phyloP scores from a whole-genome alignment of 1,140 invertebrate genomes.

The Patella vulgata region DNA sequence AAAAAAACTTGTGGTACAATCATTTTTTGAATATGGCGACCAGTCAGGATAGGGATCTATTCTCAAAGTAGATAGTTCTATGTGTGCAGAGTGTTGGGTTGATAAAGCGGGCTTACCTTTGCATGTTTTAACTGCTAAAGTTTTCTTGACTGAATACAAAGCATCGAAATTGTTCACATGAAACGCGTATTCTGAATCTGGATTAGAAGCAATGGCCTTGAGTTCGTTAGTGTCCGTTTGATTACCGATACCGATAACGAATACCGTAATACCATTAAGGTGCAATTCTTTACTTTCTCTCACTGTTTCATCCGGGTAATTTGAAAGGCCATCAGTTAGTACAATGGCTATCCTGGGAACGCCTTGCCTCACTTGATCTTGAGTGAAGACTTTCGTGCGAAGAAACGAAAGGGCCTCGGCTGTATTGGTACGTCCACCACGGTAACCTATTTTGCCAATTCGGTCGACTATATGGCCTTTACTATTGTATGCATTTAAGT shows the following conservation, averaged over 20 bases:
- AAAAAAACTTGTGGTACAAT: no score
- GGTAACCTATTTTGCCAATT: slow-evolving; percentile 33
- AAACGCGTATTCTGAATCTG: slow-evolving; percentile 45
- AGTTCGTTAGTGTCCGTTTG: slow-evolving; percentile 42
- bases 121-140: slow-evolving; percentile 47
- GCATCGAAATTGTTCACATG: slow-evolving; percentile 52
- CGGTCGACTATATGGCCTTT: slow-evolving; percentile 25
- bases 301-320: slow-evolving; percentile 19
- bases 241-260: slow-evolving; percentile 43
- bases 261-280: slow-evolving; percentile 26
- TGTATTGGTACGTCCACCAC: slow-evolving; percentile 42
- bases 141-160: slow-evolving; percentile 48
- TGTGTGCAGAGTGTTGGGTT: no score
- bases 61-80: no score
- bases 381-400: slow-evolving; percentile 39
- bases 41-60: no score
- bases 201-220: slow-evolving; percentile 42
- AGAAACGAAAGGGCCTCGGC: slow-evolving; percentile 45
- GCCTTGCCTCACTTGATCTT: background rate
- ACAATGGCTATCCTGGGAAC: slow-evolving; percentile 55
- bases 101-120: slow-evolving; percentile 39
- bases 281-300: background rate
- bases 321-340: slow-evolving; percentile 60
- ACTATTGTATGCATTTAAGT: slow-evolving; percentile 30
- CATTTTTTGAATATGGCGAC: no score